Evolutionary conservation across 2,888 invertebrate genomes (phyloP).

Genomic region (Cecidostiba fungosa): DNA sequence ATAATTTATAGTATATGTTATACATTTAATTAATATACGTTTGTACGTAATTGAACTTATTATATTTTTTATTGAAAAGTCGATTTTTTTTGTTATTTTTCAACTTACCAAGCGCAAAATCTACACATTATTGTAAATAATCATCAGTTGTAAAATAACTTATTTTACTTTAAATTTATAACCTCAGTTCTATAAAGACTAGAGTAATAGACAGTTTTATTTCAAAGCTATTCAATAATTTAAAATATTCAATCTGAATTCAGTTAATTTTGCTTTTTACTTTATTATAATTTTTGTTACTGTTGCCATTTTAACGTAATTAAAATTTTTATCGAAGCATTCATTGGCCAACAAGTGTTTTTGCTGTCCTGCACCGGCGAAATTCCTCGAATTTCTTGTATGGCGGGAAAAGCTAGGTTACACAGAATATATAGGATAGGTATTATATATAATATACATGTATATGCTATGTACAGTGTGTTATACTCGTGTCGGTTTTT

Average conservation of each 20-base stretch:
- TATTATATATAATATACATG: too few species aligned
- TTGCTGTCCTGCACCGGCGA: neutral
- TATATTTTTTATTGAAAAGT: neutral
- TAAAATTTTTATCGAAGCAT: too few species aligned
- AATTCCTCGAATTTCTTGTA: neutral
- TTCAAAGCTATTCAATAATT: neutral
- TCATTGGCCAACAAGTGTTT: too few species aligned
- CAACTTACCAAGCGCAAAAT: slow-evolving; percentile 59
- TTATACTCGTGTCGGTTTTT: too few species aligned
- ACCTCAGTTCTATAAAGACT: neutral
- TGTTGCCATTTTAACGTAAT: too few species aligned
- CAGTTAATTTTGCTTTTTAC: neutral
- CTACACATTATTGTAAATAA: slow-evolving; percentile 56
- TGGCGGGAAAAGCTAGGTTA: neutral
- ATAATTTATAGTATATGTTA: neutral
- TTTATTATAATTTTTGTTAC: neutral
- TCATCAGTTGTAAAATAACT: neutral
- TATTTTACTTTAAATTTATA: neutral
- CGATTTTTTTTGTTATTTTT: slow-evolving; percentile 11
- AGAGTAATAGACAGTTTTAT: neutral
- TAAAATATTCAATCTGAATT: neutral
- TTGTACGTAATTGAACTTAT: neutral
- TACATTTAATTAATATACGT: neutral
- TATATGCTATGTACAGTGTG: too few species aligned
- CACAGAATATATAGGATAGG: neutral